phyloP scores from a whole-genome alignment of 1,140 invertebrate species.

The Diabrotica undecimpunctata region DNA sequence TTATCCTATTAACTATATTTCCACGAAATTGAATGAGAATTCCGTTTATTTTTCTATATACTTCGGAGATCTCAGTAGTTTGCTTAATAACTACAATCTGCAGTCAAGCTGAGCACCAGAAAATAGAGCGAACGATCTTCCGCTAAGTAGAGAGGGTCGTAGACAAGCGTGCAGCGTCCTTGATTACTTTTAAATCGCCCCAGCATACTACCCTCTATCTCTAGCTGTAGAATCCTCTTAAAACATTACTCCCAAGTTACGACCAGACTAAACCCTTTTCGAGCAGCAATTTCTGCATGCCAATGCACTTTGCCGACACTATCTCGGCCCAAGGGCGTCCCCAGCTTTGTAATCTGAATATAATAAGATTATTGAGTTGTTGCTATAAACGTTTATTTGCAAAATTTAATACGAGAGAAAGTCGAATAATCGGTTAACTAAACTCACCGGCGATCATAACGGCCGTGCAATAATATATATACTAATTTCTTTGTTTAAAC shows the following conservation, averaged over 20 bases:
- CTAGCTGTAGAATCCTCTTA: conserved; percentile 2
- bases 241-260: background rate
- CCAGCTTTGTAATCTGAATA: background rate
- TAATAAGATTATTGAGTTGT: too few species aligned
- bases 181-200: conserved; percentile 2
- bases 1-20: too few species aligned
- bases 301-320: background rate
- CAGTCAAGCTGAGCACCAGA: background rate
- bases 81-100: background rate
- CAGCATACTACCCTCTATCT: background rate
- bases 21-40: too few species aligned
- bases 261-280: background rate
- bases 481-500: too few species aligned
- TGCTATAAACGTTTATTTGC: too few species aligned
- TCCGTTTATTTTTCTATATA: too few species aligned
- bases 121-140: background rate
- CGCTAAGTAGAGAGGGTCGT: background rate
- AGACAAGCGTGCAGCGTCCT: conserved; percentile 1
- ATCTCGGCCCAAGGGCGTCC: background rate
- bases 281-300: background rate
- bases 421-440: too few species aligned
- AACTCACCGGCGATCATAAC: too few species aligned
- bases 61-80: background rate
- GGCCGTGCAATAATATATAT: too few species aligned
- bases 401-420: too few species aligned